A percentile compares a stretch with the other conserved stretches of the same genome.
Evolutionary conservation across 1,140 invertebrate genomes (phyloP).

Genomic region (Calycopis cecrops): DNA sequence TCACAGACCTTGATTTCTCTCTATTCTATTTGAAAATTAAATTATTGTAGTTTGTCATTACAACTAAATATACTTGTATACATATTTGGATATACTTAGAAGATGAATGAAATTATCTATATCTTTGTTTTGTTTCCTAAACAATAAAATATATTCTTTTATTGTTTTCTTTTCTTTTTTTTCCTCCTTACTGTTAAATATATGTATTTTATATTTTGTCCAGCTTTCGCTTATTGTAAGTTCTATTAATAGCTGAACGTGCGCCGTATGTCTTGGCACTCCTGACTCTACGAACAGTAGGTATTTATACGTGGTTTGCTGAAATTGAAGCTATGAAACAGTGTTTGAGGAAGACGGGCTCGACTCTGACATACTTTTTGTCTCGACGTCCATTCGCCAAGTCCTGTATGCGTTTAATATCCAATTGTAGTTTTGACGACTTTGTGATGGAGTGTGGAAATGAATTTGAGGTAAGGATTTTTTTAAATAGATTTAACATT

Average conservation of each 20-base stretch:
- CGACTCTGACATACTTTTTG: conserved; percentile 12
- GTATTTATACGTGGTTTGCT: conserved; percentile 60
- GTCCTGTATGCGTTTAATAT: conserved; percentile 44
- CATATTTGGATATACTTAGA: no score
- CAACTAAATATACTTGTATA: no score
- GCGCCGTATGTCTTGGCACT: conserved; percentile 43
- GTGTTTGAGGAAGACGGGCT: conserved; percentile 22
- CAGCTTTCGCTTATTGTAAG: conserved; percentile 1
- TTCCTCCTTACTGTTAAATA: no score
- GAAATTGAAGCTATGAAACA: conserved; percentile 51
- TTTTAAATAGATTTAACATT: conserved; percentile 17
- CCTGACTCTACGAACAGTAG: conserved; percentile 24
- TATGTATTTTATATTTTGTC: no score
- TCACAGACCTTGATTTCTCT: no score
- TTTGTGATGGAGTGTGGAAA: conserved; percentile 61
- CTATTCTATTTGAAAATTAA: no score
- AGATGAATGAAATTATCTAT: no score
- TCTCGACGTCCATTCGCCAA: neutral
- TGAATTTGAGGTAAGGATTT: conserved; percentile 54
- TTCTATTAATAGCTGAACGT: conserved; percentile 13
- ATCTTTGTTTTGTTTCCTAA: no score
- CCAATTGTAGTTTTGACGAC: conserved; percentile 48
- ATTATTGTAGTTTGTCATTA: no score
- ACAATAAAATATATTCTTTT: no score
- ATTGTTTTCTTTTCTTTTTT: no score